Percentiles rank a stretch among this genome's conserved stretches.
Evolutionary conservation across 2,797 vertebrate genomes (phyloP).

Genomic region (Harpagifer antarcticus): DNA sequence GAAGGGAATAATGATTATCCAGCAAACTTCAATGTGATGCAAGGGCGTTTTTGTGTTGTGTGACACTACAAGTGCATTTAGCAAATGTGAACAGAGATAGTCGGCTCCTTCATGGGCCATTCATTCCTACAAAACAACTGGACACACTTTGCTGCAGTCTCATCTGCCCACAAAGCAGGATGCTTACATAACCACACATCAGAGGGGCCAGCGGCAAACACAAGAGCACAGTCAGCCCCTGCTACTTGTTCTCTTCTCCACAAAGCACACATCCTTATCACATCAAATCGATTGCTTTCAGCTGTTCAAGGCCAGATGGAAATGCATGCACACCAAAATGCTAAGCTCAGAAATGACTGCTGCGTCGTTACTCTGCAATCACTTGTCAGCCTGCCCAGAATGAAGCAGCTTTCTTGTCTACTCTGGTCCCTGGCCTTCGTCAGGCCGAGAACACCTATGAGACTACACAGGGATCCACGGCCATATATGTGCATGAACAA

Average conservation of each 20-base stretch:
- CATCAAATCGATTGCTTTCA: constrained; percentile 49
- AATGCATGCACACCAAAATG: constrained; percentile 44
- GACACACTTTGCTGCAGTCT: constrained; percentile 70
- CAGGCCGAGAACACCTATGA: constrained; percentile 50
- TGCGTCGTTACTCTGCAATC: constrained; percentile 17
- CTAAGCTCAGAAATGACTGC: constrained; percentile 32
- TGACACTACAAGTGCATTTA: constrained; percentile 38
- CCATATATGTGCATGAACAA: constrained; percentile 70
- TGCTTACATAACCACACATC: constrained; percentile 72
- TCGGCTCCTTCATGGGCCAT: constrained; percentile 39
- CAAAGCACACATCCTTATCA: constrained; percentile 64
- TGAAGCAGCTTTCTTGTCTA: constrained; percentile 42
- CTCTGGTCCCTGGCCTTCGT: constrained; percentile 35
- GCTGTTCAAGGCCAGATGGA: constrained; percentile 57
- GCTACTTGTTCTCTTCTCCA: constrained; percentile 62
- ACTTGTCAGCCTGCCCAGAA: constrained; percentile 49
- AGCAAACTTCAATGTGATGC: constrained; percentile 54
- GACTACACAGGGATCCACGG: constrained; percentile 41
- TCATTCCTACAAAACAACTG: constrained; percentile 75
- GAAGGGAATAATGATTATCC: constrained; percentile 63
- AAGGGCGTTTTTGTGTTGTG: constrained; percentile 40
- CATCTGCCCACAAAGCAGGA: constrained; percentile 75
- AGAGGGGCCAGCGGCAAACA: constrained; percentile 71
- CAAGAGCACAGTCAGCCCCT: constrained; percentile 66
- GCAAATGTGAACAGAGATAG: constrained; percentile 49